Evolutionary conservation across 1,140 invertebrate species (phyloP).

Genomic region (Cydia fagiglandana): DNA sequence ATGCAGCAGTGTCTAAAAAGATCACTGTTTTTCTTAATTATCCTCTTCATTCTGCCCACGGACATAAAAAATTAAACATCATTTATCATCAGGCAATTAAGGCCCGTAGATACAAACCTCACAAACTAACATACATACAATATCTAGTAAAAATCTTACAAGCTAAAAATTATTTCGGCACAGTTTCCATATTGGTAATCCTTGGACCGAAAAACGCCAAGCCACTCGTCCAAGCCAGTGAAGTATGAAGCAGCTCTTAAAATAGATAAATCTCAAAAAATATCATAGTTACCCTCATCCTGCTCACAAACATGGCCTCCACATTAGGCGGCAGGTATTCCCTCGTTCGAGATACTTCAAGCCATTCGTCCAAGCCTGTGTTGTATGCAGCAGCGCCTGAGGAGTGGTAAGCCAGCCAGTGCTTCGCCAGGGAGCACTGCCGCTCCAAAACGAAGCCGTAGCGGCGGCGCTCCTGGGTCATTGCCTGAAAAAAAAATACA

Average conservation of each 20-base stretch:
- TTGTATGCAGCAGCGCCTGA: slow-evolving; percentile 88
- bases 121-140: no score
- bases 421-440: slow-evolving; percentile 94
- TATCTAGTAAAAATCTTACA: no score
- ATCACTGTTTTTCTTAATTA: no score
- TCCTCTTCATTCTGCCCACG: no score
- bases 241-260: no score
- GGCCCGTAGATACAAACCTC: no score
- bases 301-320: slow-evolving; percentile 88
- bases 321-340: slow-evolving; percentile 91
- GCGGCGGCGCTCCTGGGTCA: slow-evolving; percentile 94
- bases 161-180: no score
- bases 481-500: slow-evolving; percentile 83
- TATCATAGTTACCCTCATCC: slow-evolving; percentile 80
- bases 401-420: slow-evolving; percentile 92
- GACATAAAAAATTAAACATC: no score
- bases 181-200: slow-evolving; percentile 83
- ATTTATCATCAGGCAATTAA: no score
- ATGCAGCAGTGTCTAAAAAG: slow-evolving; percentile 86
- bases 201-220: slow-evolving; percentile 90
- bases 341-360: slow-evolving; percentile 90
- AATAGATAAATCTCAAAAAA: no score
- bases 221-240: slow-evolving; percentile 87
- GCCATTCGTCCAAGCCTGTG: slow-evolving; percentile 92
- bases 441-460: slow-evolving; percentile 96